These are phyloP conservation scores for Callyntrura sp. DNA, from an alignment of 2,888 invertebrate genomes.

Conservation along the genomic window DNA sequence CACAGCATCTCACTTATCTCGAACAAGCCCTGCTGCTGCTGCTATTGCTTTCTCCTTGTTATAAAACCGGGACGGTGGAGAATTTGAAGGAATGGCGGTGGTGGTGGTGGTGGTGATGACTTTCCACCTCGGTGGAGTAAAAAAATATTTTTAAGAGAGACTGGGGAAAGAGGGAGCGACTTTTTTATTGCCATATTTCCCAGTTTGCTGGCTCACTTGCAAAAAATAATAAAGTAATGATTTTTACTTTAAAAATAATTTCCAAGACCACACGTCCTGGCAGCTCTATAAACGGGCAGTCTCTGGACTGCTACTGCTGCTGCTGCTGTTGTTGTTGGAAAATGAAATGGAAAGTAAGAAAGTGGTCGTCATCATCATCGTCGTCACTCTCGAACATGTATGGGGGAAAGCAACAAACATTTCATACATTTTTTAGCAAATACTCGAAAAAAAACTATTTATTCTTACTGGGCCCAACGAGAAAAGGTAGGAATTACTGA, in stretches of 20 bases:
- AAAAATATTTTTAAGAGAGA: too few species aligned
- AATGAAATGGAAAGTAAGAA: conserved; percentile 7
- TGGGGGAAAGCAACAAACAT: not conserved
- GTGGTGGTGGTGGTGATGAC: not conserved
- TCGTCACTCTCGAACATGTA: too few species aligned
- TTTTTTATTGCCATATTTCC: conserved; percentile 9
- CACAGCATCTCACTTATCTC: not conserved
- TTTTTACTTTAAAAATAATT: not conserved
- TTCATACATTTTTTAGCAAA: conserved; percentile 14
- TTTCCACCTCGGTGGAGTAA: too few species aligned
- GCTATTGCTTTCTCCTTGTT: too few species aligned
- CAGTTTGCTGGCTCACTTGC: not conserved
- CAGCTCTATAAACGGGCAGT: too few species aligned
- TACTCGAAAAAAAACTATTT: not conserved
- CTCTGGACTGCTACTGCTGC: too few species aligned
- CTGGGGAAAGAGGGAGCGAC: not conserved
- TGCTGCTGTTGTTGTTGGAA: not conserved
- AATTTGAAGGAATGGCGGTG: not conserved
- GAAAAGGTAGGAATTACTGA: not conserved
- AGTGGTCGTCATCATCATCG: not conserved
- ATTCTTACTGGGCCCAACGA: not conserved
- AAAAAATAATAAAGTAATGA: conserved; percentile 1
- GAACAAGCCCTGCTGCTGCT: too few species aligned
- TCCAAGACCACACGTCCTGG: too few species aligned
- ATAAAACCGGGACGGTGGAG: not conserved